Evolutionary conservation across 2,888 invertebrate species (phyloP).

Genomic region (Hirtodrosophila trivittata): DNA sequence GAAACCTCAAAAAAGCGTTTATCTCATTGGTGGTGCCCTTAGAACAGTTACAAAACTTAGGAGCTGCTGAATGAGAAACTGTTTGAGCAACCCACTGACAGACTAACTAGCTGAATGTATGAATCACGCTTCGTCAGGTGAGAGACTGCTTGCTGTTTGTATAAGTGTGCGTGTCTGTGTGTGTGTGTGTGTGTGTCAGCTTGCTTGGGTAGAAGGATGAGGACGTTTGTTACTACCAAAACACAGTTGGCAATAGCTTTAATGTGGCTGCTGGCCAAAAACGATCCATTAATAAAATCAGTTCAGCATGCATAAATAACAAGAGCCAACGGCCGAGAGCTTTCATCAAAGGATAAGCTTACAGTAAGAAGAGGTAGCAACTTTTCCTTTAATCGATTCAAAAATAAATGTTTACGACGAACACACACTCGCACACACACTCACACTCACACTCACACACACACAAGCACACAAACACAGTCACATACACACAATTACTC

Average conservation of each 20-base stretch:
- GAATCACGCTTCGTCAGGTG: conserved; percentile 25
- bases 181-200: conserved; percentile 1
- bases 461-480: neutral
- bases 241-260: conserved; percentile 19
- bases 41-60: too few species aligned
- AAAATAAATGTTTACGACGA: conserved; percentile 38
- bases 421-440: conserved; percentile 11
- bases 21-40: too few species aligned
- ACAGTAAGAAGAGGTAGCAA: conserved; percentile 9
- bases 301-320: conserved; percentile 56
- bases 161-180: neutral
- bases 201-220: conserved; percentile 16
- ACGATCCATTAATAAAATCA: conserved; percentile 71
- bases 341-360: conserved; percentile 40
- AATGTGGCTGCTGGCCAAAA: conserved; percentile 14
- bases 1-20: too few species aligned
- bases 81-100: conserved; percentile 33
- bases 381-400: conserved; percentile 40
- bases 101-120: conserved; percentile 26
- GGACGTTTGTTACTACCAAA: conserved; percentile 35
- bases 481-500: conserved; percentile 36
- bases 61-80: conserved; percentile 5
- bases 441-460: conserved; percentile 13
- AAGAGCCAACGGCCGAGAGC: conserved; percentile 38
- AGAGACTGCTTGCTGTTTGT: neutral